Base-by-base conservation (phyloP, 2,888 invertebrate genomes). In the Plagodis dolabraria region DNA sequence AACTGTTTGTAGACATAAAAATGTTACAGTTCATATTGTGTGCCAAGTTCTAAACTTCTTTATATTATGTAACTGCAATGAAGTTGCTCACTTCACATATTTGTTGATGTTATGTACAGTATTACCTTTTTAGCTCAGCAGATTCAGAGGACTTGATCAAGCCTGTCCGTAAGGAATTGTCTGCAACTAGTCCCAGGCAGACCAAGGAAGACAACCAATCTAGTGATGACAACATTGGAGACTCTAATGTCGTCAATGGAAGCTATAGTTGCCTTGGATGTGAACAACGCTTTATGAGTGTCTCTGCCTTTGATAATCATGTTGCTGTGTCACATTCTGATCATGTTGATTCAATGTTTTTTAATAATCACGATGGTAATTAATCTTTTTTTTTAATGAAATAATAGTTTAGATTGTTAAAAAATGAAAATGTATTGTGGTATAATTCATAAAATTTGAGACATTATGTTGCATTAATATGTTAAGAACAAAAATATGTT, bases 231-330 rank as follows among this genome's bases (percentile, higher is more conserved):
- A 38, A 6, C 6, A 10, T 10, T 10, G 22, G 38, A 38, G 22
- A 5, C 11, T 33, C n/a, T 6, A 10, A 22, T 22, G 22, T 35
- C 0, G 7, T 36, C 0, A 10, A 52, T 12, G n/a, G 33, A 11
- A 8, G 5, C 0, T 80, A 75, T 40, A 33, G 65, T 0, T 88
- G 87, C 52, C 53, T 78, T 0, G 85, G 80, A 0, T 88, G 88
- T 34, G 62, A 78, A 0, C 74, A 82, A 38, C 43, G 66, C 0
- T 86, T 80, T 42, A 33, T 40, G 0, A 77, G 65, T 5, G 49
- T 85, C 0, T 63, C 69, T 0, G 11, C 71, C 4, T 90, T 83
- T 53, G 80, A 86, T 40, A 43, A 71, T 0, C 90, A 91, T 53
- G 74, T 88, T 0, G 67, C 77, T 0, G 72, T 69, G 0, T 33